Evolutionary conservation across 2,888 invertebrate genomes (phyloP).

Genomic region (Drosophila suboccidentalis): DNA sequence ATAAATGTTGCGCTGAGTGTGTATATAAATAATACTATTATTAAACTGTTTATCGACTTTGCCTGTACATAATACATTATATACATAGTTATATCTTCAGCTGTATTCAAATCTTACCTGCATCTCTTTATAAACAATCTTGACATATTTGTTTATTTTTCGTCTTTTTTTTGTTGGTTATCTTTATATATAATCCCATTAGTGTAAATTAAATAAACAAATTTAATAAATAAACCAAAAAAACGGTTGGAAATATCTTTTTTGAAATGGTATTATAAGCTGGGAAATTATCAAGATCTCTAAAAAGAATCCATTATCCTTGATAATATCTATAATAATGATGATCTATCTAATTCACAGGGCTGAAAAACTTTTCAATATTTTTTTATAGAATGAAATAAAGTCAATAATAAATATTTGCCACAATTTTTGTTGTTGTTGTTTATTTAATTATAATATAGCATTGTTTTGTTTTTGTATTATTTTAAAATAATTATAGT

Average conservation of each 20-base stretch:
- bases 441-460: conserved; percentile 67
- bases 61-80: conserved; percentile 19
- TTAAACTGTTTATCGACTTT: conserved; percentile 8
- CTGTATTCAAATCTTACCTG: conserved; percentile 32
- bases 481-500: conserved; percentile 65
- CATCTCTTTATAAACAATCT: conserved; percentile 2
- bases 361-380: background rate
- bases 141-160: background rate
- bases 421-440: conserved; percentile 42
- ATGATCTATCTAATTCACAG: background rate
- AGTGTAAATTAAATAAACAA: conserved; percentile 34
- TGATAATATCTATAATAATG: background rate
- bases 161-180: background rate
- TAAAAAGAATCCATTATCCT: too few relatives aligned
- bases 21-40: background rate
- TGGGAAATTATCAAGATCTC: too few relatives aligned
- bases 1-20: background rate
- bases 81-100: conserved; percentile 7
- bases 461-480: conserved; percentile 57
- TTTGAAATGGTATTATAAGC: too few relatives aligned
- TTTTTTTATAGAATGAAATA: background rate
- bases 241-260: too few relatives aligned
- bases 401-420: conserved; percentile 12
- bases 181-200: conserved; percentile 15
- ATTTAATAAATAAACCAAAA: conserved; percentile 49